A percentile compares a stretch with the other conserved stretches of the same genome.
Conservation (phyloP, 1,140 invertebrate species). For the Leptinotarsa texana region DNA sequence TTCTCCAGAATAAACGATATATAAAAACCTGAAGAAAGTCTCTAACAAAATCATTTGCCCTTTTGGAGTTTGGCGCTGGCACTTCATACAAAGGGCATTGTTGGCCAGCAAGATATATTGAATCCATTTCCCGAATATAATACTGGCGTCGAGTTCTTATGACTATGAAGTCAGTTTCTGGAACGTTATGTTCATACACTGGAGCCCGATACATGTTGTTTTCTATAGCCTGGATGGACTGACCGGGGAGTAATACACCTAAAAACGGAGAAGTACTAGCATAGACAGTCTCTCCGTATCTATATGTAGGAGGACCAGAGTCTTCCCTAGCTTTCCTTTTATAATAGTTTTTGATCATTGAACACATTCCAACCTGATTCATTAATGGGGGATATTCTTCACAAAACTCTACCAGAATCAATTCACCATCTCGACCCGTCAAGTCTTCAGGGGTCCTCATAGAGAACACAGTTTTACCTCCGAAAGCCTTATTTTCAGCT, state of each 20-base stretch:
- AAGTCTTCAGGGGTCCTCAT: constrained; percentile 97
- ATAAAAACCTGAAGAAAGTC: constrained; percentile 94
- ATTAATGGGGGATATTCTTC: constrained; percentile 97
- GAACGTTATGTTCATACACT: constrained; percentile 87
- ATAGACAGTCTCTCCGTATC: constrained; percentile 94
- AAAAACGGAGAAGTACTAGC: constrained; percentile 97
- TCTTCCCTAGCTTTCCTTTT: constrained; percentile 94
- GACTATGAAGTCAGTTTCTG: constrained; percentile 88
- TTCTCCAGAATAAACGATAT: constrained; percentile 97
- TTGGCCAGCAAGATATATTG: constrained; percentile 92
- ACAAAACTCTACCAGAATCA: constrained; percentile 93
- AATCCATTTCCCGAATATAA: constrained; percentile 88
- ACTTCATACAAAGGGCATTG: constrained; percentile 97
- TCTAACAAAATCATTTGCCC: constrained; percentile 96
- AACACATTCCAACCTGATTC: constrained; percentile 92
- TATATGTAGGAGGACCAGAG: constrained; percentile 81
- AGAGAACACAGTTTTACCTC: constrained; percentile 98
- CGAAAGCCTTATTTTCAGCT: constrained; percentile 88
- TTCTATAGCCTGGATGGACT: constrained; percentile 91
- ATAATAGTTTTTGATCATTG: constrained; percentile 98
- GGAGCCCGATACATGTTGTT: constrained; percentile 97
- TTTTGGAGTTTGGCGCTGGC: constrained; percentile 97
- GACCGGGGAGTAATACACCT: constrained; percentile 89
- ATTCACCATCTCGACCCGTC: constrained; percentile 91
- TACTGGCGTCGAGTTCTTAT: constrained; percentile 89